Base-by-base conservation (phyloP, 2,113 vertebrate genomes). In the Caloenas nicobarica region DNA sequence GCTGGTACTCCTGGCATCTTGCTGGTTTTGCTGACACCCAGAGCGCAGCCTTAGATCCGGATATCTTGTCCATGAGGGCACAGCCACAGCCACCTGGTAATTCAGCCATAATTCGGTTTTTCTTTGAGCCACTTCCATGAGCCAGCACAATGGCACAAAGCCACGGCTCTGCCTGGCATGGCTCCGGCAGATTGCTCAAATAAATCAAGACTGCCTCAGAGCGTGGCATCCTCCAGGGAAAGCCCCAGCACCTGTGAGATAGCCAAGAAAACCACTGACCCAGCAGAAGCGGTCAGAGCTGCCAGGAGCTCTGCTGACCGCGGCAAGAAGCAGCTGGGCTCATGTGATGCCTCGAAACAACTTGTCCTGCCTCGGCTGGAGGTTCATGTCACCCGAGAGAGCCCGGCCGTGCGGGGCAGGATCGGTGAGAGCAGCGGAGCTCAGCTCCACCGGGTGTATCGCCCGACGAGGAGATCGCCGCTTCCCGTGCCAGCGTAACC, bases 31-130 rank as follows among this genome's bases (percentile, higher is more conserved):
- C 36, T 33, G 69, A 54, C 7, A 26, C 34, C 34, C 60, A 24
- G 40, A 61, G 16, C 1, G 0, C n/a, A 56, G 13, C 66, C 33
- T 13, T 9, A 25, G 28, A 6, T 3, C 9, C 36, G 1, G 16
- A 4, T 34, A 31, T 3, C 22, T 25, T n/a, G 22, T 13, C 66
- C 34, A 28, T 0, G 1, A 79, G 29, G 36, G 51, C 23, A 23
- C 3, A 29, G 38, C 2, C 23, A 23, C 3, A 34, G 38, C 2
- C 1, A 38, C 8, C 33, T 1, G 0, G 24, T 13, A 66, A 79
- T 28, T 58, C 74, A 19, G 36, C 0, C 2, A 46, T 13, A 40
- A 16, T 66, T 61, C 7, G 0, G 17, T 2, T 66, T n/a, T 33
- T 51, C 62, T 66, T 10, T 14, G 16, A 81, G 54, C 6, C 9